These are phyloP conservation scores for Equus przewalskii DNA, from an alignment of 2,113 vertebrate species.

Conservation along the genomic window DNA sequence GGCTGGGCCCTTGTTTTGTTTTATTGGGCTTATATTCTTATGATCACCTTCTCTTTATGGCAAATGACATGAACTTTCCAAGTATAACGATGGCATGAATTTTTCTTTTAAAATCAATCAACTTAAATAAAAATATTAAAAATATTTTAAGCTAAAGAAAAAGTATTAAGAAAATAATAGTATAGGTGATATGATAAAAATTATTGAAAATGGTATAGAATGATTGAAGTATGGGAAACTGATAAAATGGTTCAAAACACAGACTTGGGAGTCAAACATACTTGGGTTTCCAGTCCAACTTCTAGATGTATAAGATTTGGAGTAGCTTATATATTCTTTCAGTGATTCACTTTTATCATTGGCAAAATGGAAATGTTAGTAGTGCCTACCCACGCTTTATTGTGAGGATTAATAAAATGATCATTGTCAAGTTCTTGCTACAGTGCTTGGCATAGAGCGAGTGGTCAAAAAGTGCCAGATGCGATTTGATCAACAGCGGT, in stretches of 20 bases:
- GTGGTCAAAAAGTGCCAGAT: background rate
- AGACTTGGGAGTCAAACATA: background rate
- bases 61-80: background rate
- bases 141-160: background rate
- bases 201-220: background rate
- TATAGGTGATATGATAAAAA: background rate
- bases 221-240: background rate
- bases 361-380: background rate
- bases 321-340: background rate
- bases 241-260: background rate
- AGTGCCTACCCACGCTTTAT: background rate
- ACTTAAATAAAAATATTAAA: background rate
- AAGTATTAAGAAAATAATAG: background rate
- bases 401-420: background rate
- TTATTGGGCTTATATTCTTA: background rate
- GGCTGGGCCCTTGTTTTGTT: background rate
- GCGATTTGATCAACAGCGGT: background rate
- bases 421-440: background rate
- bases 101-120: conserved; percentile 6
- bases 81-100: background rate
- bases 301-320: background rate
- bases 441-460: background rate
- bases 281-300: background rate
- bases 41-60: background rate
- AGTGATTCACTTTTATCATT: background rate